Evolutionary conservation across 2,113 vertebrate species (phyloP).

Genomic region (Aythya baeri): DNA sequence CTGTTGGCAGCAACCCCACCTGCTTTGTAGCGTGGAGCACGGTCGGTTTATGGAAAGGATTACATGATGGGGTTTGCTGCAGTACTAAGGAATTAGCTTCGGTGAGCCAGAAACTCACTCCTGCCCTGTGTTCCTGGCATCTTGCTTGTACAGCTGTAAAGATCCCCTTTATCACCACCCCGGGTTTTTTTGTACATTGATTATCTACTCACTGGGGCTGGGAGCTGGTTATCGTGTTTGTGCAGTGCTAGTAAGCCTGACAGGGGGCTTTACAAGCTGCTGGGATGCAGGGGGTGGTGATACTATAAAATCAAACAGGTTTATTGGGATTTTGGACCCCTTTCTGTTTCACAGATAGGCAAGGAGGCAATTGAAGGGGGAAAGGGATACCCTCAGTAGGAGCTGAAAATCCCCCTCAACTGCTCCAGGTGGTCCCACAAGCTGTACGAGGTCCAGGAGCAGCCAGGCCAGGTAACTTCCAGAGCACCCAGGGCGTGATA

Average conservation of each 20-base stretch:
- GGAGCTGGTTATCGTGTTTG: neutral
- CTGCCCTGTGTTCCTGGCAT: neutral
- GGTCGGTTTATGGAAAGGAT: neutral
- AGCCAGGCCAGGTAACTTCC: neutral
- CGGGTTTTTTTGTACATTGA: accelerated
- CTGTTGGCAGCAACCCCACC: neutral
- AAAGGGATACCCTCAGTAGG: accelerated
- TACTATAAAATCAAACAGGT: neutral
- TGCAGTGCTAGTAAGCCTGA: neutral
- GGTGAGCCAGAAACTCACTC: neutral
- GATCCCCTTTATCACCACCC: neutral
- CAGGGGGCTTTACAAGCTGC: neutral
- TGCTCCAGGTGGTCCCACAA: neutral
- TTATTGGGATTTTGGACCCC: neutral
- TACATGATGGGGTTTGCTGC: neutral
- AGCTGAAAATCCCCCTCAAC: neutral
- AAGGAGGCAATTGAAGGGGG: neutral
- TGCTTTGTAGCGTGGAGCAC: accelerated
- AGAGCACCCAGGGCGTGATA: accelerated
- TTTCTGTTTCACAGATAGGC: neutral
- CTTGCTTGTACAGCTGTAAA: neutral
- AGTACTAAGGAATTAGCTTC: neutral
- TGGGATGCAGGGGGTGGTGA: too few species aligned
- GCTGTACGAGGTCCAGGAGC: accelerated
- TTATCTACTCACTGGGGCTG: neutral